phyloP scores from a whole-genome alignment of 2,797 vertebrate species.

The Hephaestus fuliginosus region DNA sequence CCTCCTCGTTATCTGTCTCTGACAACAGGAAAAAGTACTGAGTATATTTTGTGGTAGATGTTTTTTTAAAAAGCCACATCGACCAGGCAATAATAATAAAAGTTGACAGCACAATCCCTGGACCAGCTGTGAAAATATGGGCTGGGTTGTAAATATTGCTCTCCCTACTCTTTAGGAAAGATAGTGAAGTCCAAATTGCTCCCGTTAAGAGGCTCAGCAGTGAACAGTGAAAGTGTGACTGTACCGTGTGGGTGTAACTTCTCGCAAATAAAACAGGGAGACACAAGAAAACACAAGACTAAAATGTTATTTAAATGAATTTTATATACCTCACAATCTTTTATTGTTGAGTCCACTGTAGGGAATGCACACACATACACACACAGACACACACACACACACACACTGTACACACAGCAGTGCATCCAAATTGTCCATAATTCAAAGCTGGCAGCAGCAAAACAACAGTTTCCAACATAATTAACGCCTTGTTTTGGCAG shows the following conservation, averaged over 20 bases:
- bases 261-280: slow-evolving; percentile 10
- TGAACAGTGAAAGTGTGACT: slow-evolving; percentile 14
- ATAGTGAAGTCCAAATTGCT: slow-evolving; percentile 12
- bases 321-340: background rate
- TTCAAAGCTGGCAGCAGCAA: slow-evolving; percentile 18
- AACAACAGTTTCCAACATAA: slow-evolving; percentile 24
- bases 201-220: background rate
- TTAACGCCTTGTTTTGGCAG: slow-evolving; percentile 28
- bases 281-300: background rate
- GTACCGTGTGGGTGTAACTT: slow-evolving; percentile 1
- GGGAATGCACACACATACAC: background rate
- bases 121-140: background rate
- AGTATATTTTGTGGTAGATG: background rate
- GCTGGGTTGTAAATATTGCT: background rate
- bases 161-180: background rate
- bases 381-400: slow-evolving; percentile 11
- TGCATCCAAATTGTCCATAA: slow-evolving; percentile 17
- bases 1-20: background rate
- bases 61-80: background rate
- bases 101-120: background rate
- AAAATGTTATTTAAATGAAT: background rate
- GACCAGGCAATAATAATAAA: background rate
- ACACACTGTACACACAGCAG: slow-evolving; percentile 1
- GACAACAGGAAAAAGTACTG: background rate
- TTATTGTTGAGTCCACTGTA: background rate